Evolutionary conservation across 2,888 invertebrate genomes (phyloP), one percentile per base, ranked within the genome.

Genomic region (Morpho deidamia): DNA sequence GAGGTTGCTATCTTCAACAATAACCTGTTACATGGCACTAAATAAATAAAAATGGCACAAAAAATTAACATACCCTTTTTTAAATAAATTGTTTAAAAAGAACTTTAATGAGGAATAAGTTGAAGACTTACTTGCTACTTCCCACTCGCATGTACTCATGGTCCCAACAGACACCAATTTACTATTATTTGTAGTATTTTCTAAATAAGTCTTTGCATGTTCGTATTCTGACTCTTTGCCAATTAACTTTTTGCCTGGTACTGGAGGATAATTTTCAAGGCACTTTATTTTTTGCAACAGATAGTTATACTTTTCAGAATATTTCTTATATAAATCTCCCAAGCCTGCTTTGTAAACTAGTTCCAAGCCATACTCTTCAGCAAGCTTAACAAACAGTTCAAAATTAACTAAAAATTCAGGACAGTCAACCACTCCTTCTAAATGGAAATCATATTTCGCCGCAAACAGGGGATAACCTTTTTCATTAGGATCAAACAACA

Each of bases 361-460:
- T 70, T 95, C 92, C 39, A 95, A 80, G 0, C 94, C 95, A 85
- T 91, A 94, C 70, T 94, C 94, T 40, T 91, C 88, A 9, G 94
- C 95, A 51, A 95, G 78, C 70, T 94, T 95, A 41, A 92, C 91
- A 52, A 99, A 90, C 5, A 95, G 91, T 11, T 97, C 96, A 81
- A 99, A 97, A 83, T 99, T 94, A 11, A 99, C 98, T 55, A 99
- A 91, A 89, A 99, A 99, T 80, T 99, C 99, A 1, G 99, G 99
- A 79, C 99, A 99, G 78, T 99, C 95, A 0, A 99, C 99, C 7
- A 98, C 98, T 38, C 96, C 98, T 74, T 99, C 97, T 64, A 99
- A 89, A 71, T 96, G 94, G 79, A 99, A 99, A 81, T 97, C 94
- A 89, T 99, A 99, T 76, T 97, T 96, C 12, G 95, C 97, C 40